Evolutionary conservation across 2,113 vertebrate species (phyloP), one percentile per base, ranked within the genome.

Genomic region (Myotis yumanensis): DNA sequence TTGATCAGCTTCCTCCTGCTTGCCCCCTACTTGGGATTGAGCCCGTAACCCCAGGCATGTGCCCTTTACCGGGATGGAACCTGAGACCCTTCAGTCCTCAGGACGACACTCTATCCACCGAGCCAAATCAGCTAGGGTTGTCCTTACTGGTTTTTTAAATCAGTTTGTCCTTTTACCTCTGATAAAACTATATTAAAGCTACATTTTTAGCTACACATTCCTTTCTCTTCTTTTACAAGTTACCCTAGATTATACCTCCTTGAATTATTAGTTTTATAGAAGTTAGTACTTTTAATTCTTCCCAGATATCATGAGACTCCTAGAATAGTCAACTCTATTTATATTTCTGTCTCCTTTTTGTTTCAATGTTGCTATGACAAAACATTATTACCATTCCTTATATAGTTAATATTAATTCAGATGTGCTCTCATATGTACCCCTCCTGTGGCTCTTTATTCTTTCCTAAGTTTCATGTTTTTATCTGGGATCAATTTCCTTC

Each of bases 111-210:
- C 46, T 46, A 46, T 46, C 46, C 46, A 46, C 46, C 10, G 46
- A 11, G 46, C 46, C 46, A 46, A 46, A 46, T 46, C 46, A 46
- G 46, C 46, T 46, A 46, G 46, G 11, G 46, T 8, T 73, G 69
- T 79, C 23, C 5, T 69, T 73, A 64, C 8, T 59, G 12, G 86
- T 69, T 59, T 82, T 32, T 86, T 62, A 20, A 57, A 15, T 95
- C 48, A 89, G 32, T 72, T 80, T 76, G 17, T 85, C 77, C 72
- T 91, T 18, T 86, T 30, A 59, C 16, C 32, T 85, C 11, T 64
- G 48, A 90, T 72, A 90, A 90, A 77, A 83, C 62, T 72, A 82
- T 71, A 35, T 59, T 64, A 51, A 95, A 79, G 25, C 73, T 93
- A 62, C 7, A 48, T 88, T 77, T 89, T 95, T 43, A 48, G 9